Conservation (phyloP, 2,113 vertebrate species). For the Oncorhynchus kisutch region DNA sequence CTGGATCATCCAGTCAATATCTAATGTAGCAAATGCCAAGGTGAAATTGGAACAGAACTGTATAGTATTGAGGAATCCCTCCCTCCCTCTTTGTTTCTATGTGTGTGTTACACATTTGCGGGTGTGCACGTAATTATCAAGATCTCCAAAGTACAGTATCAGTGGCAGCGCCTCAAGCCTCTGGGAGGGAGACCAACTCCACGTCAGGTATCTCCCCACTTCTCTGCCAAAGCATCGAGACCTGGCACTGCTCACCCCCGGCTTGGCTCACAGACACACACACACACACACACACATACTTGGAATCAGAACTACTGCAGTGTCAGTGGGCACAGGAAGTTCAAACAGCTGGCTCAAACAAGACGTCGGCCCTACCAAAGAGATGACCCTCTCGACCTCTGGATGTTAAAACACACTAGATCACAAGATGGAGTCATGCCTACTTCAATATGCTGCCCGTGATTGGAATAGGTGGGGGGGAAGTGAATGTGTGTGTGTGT, state of each 20-base stretch:
- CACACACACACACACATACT: background rate
- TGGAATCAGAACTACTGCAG: constrained; percentile 10
- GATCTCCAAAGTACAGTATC: constrained; percentile 20
- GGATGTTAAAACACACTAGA: constrained; percentile 30
- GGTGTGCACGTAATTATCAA: constrained; percentile 10
- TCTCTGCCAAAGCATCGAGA: constrained; percentile 30
- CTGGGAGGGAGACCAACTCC: constrained; percentile 14
- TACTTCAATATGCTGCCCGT: constrained; percentile 24
- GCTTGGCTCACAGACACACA: background rate
- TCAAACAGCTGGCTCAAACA: constrained; percentile 42
- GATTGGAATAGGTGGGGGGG: background rate
- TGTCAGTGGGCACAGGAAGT: constrained; percentile 11
- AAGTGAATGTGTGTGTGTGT: background rate
- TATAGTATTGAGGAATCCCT: constrained; percentile 62
- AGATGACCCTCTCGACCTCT: constrained; percentile 44
- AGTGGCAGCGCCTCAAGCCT: constrained; percentile 19
- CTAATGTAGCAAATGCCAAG: constrained; percentile 45
- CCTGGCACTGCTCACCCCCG: constrained; percentile 8
- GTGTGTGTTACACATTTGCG: background rate
- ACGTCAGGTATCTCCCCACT: constrained; percentile 13
- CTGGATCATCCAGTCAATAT: constrained; percentile 55
- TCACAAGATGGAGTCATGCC: constrained; percentile 28
- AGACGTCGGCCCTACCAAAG: constrained; percentile 14
- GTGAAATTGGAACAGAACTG: constrained; percentile 18
- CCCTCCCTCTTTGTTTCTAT: constrained; percentile 15